Conservation (phyloP, 2,888 invertebrate genomes). For the Pandemis cinnamomeana region DNA sequence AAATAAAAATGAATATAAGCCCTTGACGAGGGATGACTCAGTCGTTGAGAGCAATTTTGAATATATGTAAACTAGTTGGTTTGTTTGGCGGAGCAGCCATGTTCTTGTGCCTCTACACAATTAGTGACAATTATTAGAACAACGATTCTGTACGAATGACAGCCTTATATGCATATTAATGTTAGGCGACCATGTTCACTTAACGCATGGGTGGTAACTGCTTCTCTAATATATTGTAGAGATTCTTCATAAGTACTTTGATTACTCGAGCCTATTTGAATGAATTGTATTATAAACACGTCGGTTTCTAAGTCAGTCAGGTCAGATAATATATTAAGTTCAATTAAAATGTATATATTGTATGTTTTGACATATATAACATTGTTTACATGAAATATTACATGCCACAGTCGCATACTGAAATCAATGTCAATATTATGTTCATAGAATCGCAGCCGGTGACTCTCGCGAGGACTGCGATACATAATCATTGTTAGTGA, state of each 20-base stretch:
- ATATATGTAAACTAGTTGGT: slow-evolving; percentile 80
- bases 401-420: no score
- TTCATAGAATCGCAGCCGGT: no score
- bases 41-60: slow-evolving; percentile 78
- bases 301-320: not conserved
- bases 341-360: no score
- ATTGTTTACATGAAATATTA: no score
- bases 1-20: slow-evolving; percentile 70
- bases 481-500: no score
- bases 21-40: slow-evolving; percentile 78
- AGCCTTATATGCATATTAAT: slow-evolving; percentile 43
- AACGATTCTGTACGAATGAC: slow-evolving; percentile 61
- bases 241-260: not conserved
- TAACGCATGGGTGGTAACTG: slow-evolving; percentile 40
- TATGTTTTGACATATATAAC: no score
- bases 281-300: not conserved
- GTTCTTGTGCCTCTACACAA: slow-evolving; percentile 70
- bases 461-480: no score
- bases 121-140: slow-evolving; percentile 79
- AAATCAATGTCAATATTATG: no score
- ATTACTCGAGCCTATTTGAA: not conserved
- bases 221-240: slow-evolving; percentile 33
- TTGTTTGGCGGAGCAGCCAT: slow-evolving; percentile 60
- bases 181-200: slow-evolving; percentile 37
- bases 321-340: no score